Evolutionary conservation across 1,140 invertebrate species (phyloP).

Genomic region (Sycophila sp.): DNA sequence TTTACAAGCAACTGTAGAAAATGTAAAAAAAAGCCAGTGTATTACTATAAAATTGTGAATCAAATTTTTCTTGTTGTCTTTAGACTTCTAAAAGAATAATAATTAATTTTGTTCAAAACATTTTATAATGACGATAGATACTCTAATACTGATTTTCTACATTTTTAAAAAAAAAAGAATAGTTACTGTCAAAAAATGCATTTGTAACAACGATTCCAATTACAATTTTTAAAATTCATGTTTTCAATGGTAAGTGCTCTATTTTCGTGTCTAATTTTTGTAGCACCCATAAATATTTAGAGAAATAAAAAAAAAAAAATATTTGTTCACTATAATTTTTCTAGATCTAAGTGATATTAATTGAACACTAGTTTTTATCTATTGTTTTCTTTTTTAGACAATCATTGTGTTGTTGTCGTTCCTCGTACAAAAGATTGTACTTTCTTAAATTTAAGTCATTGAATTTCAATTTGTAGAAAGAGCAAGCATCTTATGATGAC

Average conservation of each 20-base stretch:
- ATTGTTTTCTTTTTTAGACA: too few relatives aligned
- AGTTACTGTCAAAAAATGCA: background rate
- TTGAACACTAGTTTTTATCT: too few relatives aligned
- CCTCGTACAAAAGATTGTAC: too few relatives aligned
- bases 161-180: background rate
- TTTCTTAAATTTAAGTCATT: too few relatives aligned
- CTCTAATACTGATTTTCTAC: background rate
- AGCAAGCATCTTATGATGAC: background rate
- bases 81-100: background rate
- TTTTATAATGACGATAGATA: background rate
- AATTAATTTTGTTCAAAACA: background rate
- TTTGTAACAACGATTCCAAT: too few relatives aligned
- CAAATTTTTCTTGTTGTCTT: background rate
- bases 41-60: background rate
- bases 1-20: background rate
- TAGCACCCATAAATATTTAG: background rate
- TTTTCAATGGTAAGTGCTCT: background rate
- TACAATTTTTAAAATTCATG: too few relatives aligned
- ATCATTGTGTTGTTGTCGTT: too few relatives aligned
- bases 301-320: too few relatives aligned
- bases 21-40: background rate
- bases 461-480: too few relatives aligned
- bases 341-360: too few relatives aligned
- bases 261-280: background rate
- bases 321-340: background rate